Evolutionary conservation across 2,797 vertebrate genomes (phyloP).

Genomic region (Lateolabrax maculatus): DNA sequence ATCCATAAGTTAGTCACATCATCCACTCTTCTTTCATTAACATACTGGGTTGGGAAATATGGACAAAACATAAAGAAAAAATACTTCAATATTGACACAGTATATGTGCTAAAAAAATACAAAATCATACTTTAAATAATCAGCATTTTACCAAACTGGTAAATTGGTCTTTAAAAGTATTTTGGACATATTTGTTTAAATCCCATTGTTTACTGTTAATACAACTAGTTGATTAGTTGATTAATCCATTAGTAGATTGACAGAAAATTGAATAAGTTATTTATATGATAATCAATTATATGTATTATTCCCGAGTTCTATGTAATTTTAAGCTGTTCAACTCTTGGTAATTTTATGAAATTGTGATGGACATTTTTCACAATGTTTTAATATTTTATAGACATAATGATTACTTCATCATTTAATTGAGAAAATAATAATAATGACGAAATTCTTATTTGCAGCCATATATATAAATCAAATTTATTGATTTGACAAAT

Average conservation of each 20-base stretch:
- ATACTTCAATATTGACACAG: background rate
- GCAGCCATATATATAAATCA: background rate
- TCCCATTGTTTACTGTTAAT: background rate
- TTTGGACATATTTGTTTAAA: background rate
- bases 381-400: background rate
- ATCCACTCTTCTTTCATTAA: background rate
- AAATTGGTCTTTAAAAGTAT: background rate
- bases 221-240: background rate
- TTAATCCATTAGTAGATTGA: background rate
- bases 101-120: background rate
- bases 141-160: no score
- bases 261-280: background rate
- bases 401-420: background rate
- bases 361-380: background rate
- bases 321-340: background rate
- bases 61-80: background rate
- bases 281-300: background rate
- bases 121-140: background rate
- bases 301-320: background rate
- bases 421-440: background rate
- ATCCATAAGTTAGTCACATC: slow-evolving; percentile 3
- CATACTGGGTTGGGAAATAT: background rate
- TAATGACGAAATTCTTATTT: background rate
- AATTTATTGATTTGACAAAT: no score
- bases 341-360: background rate